Conservation (phyloP, 1,140 invertebrate species). For the Stratiolaelaps scimitus region DNA sequence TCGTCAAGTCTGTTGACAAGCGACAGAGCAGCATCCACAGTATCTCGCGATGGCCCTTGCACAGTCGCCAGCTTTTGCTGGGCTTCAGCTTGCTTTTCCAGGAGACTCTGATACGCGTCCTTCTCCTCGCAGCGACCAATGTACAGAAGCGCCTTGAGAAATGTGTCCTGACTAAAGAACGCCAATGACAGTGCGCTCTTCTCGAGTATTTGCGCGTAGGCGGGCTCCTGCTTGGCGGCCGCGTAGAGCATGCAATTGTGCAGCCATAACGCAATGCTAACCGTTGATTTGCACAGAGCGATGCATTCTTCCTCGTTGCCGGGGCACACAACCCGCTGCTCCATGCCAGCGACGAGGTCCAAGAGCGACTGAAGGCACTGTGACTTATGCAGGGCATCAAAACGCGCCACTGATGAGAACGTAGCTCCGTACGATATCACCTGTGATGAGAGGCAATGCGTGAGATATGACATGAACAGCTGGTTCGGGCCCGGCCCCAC, state of each 20-base stretch:
- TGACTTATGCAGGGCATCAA: constrained; percentile 70
- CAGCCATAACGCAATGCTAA: constrained; percentile 41
- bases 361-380: constrained; percentile 72
- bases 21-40: constrained; percentile 33
- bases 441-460: constrained; percentile 74
- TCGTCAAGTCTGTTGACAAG: constrained; percentile 33
- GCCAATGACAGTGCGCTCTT: constrained; percentile 40
- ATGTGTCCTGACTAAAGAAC: constrained; percentile 40
- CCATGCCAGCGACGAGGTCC: constrained; percentile 57
- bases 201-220: constrained; percentile 39
- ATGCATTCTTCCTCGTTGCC: constrained; percentile 41
- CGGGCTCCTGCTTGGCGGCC: constrained; percentile 38
- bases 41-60: constrained; percentile 34
- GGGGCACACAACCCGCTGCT: constrained; percentile 38
- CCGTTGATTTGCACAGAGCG: constrained; percentile 39
- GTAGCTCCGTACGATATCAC: constrained; percentile 76
- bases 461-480: constrained; percentile 75
- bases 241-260: constrained; percentile 39
- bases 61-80: constrained; percentile 33
- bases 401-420: constrained; percentile 60
- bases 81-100: constrained; percentile 35
- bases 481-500: constrained; percentile 80
- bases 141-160: constrained; percentile 42
- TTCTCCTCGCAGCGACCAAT: constrained; percentile 43
- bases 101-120: constrained; percentile 37